Percentiles rank a stretch among this genome's conserved stretches.
These are phyloP conservation scores for Anguilla rostrata DNA, from an alignment of 2,113 vertebrate species.

Conservation along the genomic window DNA sequence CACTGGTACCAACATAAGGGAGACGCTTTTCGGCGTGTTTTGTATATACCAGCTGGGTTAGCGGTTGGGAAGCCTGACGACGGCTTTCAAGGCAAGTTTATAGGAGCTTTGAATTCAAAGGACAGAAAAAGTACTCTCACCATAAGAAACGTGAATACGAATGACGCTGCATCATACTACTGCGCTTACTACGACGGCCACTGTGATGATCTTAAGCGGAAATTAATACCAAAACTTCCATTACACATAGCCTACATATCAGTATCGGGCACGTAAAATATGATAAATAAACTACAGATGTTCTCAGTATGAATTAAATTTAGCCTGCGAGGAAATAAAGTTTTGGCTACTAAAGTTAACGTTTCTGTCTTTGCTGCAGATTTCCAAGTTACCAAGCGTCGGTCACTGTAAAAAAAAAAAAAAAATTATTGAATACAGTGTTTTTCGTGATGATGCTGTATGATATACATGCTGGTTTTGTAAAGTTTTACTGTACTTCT, in stretches of 20 bases:
- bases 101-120: not conserved
- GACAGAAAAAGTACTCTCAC: not conserved
- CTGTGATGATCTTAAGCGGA: not conserved
- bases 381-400: too few species aligned
- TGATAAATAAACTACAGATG: too few species aligned
- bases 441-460: too few species aligned
- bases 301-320: too few species aligned
- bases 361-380: too few species aligned
- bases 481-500: too few species aligned
- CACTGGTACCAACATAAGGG: not conserved
- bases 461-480: too few species aligned
- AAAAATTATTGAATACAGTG: too few species aligned
- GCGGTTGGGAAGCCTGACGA: not conserved
- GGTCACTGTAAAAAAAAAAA: too few species aligned
- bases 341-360: too few species aligned
- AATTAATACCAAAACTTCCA: not conserved
- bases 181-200: not conserved
- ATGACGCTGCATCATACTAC: not conserved
- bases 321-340: too few species aligned
- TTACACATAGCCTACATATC: not conserved
- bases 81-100: not conserved
- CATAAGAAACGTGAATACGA: not conserved
- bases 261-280: too few species aligned
- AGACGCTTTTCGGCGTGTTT: not conserved
- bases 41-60: not conserved